Evolutionary conservation across 1,140 invertebrate genomes (phyloP).

Genomic region (Stegodyphus mimosarum): DNA sequence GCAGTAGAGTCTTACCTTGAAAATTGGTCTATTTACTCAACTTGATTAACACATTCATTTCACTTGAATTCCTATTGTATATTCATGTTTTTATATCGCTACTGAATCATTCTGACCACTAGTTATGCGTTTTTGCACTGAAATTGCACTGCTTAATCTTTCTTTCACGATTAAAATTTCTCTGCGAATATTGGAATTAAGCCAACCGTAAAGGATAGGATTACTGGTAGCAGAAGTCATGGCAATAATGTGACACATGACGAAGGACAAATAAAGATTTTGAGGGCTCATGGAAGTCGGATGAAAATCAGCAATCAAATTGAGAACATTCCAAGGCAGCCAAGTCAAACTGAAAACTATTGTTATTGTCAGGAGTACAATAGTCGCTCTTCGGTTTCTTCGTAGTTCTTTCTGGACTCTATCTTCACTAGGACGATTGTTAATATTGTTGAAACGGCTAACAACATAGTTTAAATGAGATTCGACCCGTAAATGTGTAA

Average conservation of each 20-base stretch:
- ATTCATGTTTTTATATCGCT: background rate
- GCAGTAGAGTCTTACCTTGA: too few species aligned
- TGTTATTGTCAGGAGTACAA: constrained; percentile 65
- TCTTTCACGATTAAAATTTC: constrained; percentile 65
- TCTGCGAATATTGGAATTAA: constrained; percentile 71
- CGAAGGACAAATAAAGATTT: constrained; percentile 71
- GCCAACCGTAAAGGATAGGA: constrained; percentile 73
- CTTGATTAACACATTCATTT: too few species aligned
- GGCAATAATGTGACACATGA: constrained; percentile 72
- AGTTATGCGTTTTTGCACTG: background rate
- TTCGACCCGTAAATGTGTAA: constrained; percentile 72
- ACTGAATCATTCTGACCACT: constrained; percentile 1
- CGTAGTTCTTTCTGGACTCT: constrained; percentile 68
- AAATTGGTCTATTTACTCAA: too few species aligned
- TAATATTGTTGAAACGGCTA: background rate
- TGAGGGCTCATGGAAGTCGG: constrained; percentile 62
- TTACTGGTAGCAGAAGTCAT: constrained; percentile 73
- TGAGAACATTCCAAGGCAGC: constrained; percentile 73
- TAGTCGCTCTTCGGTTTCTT: constrained; percentile 71
- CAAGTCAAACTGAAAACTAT: constrained; percentile 67
- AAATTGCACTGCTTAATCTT: background rate
- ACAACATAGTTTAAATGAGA: constrained; percentile 66
- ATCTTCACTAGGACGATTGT: constrained; percentile 27
- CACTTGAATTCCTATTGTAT: background rate
- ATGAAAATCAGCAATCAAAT: constrained; percentile 70